Evolutionary conservation across 2,113 vertebrate genomes (phyloP).

Genomic region (Propithecus coquereli): DNA sequence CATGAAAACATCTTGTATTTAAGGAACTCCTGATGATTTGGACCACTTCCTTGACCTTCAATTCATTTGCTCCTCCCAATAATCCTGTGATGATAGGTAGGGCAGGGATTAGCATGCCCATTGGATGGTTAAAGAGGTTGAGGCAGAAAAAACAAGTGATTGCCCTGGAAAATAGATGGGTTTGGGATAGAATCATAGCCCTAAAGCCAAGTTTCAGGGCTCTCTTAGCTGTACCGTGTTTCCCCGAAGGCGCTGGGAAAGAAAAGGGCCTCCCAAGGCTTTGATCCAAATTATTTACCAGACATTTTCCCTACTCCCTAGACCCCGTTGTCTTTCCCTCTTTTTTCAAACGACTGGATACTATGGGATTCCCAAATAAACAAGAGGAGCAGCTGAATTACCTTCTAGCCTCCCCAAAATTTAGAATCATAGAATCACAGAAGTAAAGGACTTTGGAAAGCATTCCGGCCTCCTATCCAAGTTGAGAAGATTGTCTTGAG

Average conservation of each 20-base stretch:
- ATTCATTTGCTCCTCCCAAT: neutral
- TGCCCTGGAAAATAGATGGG: neutral
- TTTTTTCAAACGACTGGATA: neutral
- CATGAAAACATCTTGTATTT: constrained; percentile 3
- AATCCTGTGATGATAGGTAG: neutral
- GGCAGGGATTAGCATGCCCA: neutral
- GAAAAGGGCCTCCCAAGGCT: neutral
- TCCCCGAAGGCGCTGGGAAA: neutral
- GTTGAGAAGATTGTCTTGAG: neutral
- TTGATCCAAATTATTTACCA: constrained; percentile 4
- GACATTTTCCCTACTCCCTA: neutral
- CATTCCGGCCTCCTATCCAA: neutral
- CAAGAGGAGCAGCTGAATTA: neutral
- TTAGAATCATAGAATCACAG: neutral
- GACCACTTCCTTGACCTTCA: neutral
- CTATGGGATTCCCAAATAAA: neutral
- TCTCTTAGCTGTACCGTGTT: neutral
- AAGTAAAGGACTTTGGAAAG: neutral
- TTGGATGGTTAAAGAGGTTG: constrained; percentile 6
- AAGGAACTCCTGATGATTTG: neutral
- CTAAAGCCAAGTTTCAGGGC: neutral
- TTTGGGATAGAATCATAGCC: neutral
- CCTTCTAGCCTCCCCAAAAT: neutral
- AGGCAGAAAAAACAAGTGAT: neutral
- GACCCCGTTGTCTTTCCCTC: neutral